phyloP scores from a whole-genome alignment of 2,797 vertebrate species.

The Megalops cyprinoides region DNA sequence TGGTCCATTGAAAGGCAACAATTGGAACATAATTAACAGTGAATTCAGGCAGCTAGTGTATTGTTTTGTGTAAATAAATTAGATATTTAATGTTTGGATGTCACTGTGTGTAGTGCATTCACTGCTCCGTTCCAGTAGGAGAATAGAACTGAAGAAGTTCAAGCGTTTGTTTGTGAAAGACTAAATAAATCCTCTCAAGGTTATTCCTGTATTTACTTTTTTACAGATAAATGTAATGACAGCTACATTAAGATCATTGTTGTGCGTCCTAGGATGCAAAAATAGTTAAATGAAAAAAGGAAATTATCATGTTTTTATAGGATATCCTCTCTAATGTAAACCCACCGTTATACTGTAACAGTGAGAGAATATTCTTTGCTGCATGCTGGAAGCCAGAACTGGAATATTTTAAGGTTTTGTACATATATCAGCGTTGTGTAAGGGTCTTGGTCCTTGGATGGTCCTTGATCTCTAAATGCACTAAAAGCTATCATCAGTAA shows the following conservation, averaged over 20 bases:
- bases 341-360: constrained; percentile 1
- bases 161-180: too few relatives aligned
- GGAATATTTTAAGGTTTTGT: neutral
- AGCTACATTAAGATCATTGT: neutral
- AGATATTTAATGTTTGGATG: neutral
- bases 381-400: neutral
- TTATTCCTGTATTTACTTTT: too few relatives aligned
- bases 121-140: neutral
- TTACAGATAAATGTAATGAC: neutral
- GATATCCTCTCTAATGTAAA: neutral
- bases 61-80: neutral
- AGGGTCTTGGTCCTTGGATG: neutral
- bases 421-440: neutral
- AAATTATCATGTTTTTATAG: neutral
- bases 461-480: neutral
- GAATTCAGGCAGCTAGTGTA: constrained; percentile 2
- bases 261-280: neutral
- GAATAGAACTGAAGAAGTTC: too few relatives aligned
- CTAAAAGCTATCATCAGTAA: constrained; percentile 9
- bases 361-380: neutral
- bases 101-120: too few relatives aligned
- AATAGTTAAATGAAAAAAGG: neutral
- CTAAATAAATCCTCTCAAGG: too few relatives aligned
- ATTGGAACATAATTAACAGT: neutral
- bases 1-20: too few relatives aligned